Percentiles rank a stretch among this genome's conserved stretches.
phyloP scores from a whole-genome alignment of 2,797 vertebrate genomes.

The Neostethus bicornis region DNA sequence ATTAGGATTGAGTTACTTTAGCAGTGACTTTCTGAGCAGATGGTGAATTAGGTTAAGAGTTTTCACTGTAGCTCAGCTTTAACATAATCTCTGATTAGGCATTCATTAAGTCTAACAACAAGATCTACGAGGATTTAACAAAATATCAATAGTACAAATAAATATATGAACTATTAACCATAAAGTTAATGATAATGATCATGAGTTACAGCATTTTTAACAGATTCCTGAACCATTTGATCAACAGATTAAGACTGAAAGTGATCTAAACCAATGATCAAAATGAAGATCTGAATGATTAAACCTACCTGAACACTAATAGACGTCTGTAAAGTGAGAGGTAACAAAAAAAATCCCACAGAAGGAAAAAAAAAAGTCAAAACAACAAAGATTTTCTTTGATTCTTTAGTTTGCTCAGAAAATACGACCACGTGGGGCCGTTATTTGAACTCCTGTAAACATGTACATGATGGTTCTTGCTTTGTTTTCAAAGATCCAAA shows the following conservation, averaged over 20 bases:
- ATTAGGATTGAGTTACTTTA: background rate
- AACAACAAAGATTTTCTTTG: background rate
- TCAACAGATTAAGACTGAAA: background rate
- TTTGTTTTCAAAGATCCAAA: rapidly evolving
- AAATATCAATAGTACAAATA: background rate
- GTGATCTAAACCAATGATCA: too few relatives aligned
- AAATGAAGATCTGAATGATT: background rate
- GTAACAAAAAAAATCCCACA: background rate
- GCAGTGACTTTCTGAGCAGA: constrained; percentile 1
- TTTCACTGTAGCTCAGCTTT: background rate
- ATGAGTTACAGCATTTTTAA: background rate
- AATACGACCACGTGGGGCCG: constrained; percentile 24
- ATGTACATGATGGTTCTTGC: background rate
- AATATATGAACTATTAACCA: too few relatives aligned
- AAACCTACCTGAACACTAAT: constrained; percentile 12
- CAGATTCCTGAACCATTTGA: background rate
- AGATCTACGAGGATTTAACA: background rate
- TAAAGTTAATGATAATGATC: too few relatives aligned
- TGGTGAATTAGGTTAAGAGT: constrained; percentile 3
- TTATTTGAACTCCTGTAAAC: background rate
- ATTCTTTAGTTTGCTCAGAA: background rate
- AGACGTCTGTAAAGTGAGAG: rapidly evolving
- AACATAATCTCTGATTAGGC: constrained; percentile 22
- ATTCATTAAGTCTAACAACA: background rate
- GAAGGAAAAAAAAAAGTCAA: too few relatives aligned